These are phyloP conservation scores for Anarrhichthys ocellatus DNA, from an alignment of 2,113 vertebrate species.

Conservation along the genomic window DNA sequence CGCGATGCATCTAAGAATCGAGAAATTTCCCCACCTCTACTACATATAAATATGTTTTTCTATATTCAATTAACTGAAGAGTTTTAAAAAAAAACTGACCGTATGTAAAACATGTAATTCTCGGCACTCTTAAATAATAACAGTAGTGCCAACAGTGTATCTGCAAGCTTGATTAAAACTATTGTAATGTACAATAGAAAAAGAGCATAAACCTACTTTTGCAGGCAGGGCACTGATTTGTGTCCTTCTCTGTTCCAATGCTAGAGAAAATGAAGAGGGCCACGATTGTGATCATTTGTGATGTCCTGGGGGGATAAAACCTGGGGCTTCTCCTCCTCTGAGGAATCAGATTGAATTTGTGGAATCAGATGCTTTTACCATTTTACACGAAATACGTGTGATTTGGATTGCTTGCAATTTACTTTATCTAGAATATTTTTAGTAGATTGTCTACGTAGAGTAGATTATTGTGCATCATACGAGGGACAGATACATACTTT, in stretches of 20 bases:
- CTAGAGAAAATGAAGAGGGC: not conserved
- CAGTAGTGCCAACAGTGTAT: not conserved
- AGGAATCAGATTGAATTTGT: slow-evolving; percentile 19
- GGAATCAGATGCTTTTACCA: not conserved
- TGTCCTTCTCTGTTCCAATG: not conserved
- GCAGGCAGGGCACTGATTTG: not conserved
- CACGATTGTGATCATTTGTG: slow-evolving; percentile 26
- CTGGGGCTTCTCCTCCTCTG: not conserved
- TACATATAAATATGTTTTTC: not conserved
- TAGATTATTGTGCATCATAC: not conserved
- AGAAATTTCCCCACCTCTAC: no score
- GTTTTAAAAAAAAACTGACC: no score
- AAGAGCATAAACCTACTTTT: not conserved
- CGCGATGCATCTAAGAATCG: no score
- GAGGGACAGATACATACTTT: not conserved
- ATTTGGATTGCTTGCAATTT: slow-evolving; percentile 1
- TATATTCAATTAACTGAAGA: not conserved
- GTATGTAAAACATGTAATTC: no score
- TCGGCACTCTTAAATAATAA: no score
- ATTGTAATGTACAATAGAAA: not conserved
- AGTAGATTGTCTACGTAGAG: no score
- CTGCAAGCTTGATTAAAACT: not conserved
- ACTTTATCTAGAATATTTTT: not conserved
- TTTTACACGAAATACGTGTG: not conserved
- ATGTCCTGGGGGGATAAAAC: slow-evolving; percentile 17